A percentile compares a stretch with the other conserved stretches of the same genome.
Conservation (phyloP, 2,797 vertebrate genomes). For the Vultur gryphus region DNA sequence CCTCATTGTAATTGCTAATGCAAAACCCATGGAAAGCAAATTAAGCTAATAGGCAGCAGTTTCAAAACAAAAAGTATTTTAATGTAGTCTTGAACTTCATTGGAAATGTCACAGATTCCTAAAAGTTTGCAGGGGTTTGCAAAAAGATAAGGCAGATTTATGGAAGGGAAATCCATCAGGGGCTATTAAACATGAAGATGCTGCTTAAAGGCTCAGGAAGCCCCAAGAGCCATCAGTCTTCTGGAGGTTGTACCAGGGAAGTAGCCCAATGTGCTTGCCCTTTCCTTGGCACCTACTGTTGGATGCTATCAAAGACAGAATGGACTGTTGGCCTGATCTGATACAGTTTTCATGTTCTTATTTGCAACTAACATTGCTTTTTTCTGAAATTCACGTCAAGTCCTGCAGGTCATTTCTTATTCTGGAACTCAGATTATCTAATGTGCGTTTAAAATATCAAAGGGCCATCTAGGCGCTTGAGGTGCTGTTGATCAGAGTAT, state of each 20-base stretch:
- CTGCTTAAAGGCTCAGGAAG: neutral
- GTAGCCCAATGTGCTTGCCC: neutral
- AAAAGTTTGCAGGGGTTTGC: neutral
- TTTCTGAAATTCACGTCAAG: neutral
- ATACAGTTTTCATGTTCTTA: neutral
- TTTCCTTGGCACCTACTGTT: neutral
- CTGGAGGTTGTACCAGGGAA: neutral
- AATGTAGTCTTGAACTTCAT: neutral
- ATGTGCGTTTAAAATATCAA: rapidly evolving
- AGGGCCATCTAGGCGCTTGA: neutral
- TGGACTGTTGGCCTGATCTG: neutral
- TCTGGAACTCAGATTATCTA: neutral
- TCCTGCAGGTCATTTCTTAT: neutral
- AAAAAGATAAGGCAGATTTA: neutral
- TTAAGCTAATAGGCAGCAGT: neutral
- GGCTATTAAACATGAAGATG: neutral
- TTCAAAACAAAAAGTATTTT: neutral
- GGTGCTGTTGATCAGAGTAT: neutral
- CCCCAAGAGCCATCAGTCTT: neutral
- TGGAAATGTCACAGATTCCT: neutral
- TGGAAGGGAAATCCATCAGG: neutral
- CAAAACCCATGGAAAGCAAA: neutral
- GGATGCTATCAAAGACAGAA: neutral
- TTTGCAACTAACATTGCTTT: neutral
- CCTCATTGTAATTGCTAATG: neutral